Evolutionary conservation across 2,797 vertebrate species (phyloP).

Genomic region (Hoplostethus atlanticus): DNA sequence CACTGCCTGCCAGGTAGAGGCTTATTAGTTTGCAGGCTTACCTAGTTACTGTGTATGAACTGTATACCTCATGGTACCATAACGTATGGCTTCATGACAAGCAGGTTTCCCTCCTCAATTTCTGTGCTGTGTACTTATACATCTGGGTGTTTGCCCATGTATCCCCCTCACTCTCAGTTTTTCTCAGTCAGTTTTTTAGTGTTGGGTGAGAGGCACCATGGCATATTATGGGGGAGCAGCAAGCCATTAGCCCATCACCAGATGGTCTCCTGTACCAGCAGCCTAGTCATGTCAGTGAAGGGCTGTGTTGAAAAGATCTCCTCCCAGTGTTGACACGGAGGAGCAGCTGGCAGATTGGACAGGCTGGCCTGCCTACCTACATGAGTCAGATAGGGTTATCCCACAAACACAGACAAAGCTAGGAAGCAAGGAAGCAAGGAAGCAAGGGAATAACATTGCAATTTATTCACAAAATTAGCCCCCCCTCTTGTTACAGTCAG

Average conservation of each 20-base stretch:
- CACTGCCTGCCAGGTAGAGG: slow-evolving; percentile 17
- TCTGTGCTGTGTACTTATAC: slow-evolving; percentile 45
- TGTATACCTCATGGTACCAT: slow-evolving; percentile 24
- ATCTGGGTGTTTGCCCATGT: slow-evolving; percentile 41
- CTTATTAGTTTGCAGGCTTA: slow-evolving; percentile 35
- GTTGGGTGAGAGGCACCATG: slow-evolving; percentile 21
- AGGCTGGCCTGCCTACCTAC: slow-evolving; percentile 29
- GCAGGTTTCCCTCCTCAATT: slow-evolving; percentile 53
- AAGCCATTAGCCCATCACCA: slow-evolving; percentile 46
- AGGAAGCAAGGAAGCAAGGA: slow-evolving; percentile 9
- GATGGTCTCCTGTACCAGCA: slow-evolving; percentile 48
- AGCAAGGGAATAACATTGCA: slow-evolving; percentile 20
- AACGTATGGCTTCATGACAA: slow-evolving; percentile 55
- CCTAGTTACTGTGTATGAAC: slow-evolving; percentile 1
- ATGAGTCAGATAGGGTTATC: slow-evolving; percentile 49
- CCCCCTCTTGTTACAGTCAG: slow-evolving; percentile 38
- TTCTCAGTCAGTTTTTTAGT: slow-evolving; percentile 18
- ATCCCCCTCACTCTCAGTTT: slow-evolving; percentile 27
- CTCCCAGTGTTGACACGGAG: slow-evolving; percentile 60
- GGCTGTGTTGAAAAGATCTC: slow-evolving; percentile 52
- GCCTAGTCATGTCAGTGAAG: slow-evolving; percentile 31
- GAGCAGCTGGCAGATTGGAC: slow-evolving; percentile 66
- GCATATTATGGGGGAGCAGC: slow-evolving; percentile 30
- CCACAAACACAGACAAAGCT: slow-evolving; percentile 28
- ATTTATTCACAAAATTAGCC: slow-evolving; percentile 43